phyloP scores from a whole-genome alignment of 2,888 invertebrate species.

The Drosophila anceps region DNA sequence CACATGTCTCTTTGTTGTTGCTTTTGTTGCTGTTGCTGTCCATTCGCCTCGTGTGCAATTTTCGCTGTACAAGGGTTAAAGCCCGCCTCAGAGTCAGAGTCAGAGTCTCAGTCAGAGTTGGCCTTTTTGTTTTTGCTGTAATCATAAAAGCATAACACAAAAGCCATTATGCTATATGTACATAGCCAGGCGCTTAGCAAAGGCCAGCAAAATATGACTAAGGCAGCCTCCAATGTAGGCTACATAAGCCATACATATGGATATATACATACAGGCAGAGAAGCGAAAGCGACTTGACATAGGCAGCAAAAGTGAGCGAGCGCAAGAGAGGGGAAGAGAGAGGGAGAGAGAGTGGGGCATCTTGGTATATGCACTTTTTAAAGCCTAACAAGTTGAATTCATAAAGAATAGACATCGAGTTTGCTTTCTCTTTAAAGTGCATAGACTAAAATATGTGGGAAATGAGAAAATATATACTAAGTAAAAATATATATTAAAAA shows the following conservation, averaged over 20 bases:
- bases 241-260: constrained; percentile 11
- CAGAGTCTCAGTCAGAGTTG: constrained; percentile 10
- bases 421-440: neutral
- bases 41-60: constrained; percentile 50
- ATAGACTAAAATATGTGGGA: no score
- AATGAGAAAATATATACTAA: no score
- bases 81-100: constrained; percentile 27
- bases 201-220: constrained; percentile 41
- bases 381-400: constrained; percentile 3
- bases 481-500: neutral
- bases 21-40: constrained; percentile 19
- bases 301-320: neutral
- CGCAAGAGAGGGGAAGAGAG: neutral
- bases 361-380: constrained; percentile 29
- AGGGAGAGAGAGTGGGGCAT: neutral
- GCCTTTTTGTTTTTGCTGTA: constrained; percentile 57
- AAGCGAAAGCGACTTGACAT: neutral
- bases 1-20: constrained; percentile 45
- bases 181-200: constrained; percentile 21
- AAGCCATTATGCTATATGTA: constrained; percentile 64
- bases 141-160: constrained; percentile 79
- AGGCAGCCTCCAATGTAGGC: constrained; percentile 44
- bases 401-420: neutral
- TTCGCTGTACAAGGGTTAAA: constrained; percentile 63
- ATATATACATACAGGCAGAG: neutral